Conservation (phyloP, 1,140 invertebrate genomes). For the Chlorops oryzae region DNA sequence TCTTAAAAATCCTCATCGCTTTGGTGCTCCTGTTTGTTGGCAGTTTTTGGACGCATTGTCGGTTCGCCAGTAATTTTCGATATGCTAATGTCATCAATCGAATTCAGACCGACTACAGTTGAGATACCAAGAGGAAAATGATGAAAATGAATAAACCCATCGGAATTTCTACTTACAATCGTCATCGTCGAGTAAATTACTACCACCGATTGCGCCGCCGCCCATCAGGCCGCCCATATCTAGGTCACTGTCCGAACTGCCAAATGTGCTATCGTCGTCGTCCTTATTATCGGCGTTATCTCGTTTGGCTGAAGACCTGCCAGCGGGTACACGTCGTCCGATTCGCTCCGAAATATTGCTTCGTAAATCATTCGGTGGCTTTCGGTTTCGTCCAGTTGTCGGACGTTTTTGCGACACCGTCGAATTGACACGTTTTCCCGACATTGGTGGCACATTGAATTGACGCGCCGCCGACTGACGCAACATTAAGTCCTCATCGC, state of each 20-base stretch:
- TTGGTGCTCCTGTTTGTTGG: slow-evolving; percentile 35
- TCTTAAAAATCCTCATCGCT: slow-evolving; percentile 45
- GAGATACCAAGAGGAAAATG: neutral
- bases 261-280: slow-evolving; percentile 34
- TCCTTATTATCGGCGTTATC: slow-evolving; percentile 3
- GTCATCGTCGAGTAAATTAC: slow-evolving; percentile 21
- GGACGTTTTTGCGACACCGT: slow-evolving; percentile 37
- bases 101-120: slow-evolving; percentile 35
- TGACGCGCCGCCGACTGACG: too few species aligned
- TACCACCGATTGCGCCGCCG: slow-evolving; percentile 7
- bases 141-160: too few species aligned
- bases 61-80: slow-evolving; percentile 42
- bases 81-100: slow-evolving; percentile 44
- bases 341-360: too few species aligned
- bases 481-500: slow-evolving; percentile 36
- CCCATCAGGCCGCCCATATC: slow-evolving; percentile 40
- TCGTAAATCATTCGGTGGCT: too few species aligned
- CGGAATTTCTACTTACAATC: slow-evolving; percentile 32
- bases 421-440: too few species aligned
- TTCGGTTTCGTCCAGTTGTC: slow-evolving; percentile 36
- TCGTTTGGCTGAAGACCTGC: slow-evolving; percentile 4
- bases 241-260: slow-evolving; percentile 39
- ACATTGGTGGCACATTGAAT: too few species aligned
- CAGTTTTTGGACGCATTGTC: slow-evolving; percentile 35
- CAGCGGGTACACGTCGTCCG: too few species aligned